phyloP scores from a whole-genome alignment of 2,888 invertebrate species.

The Ischnus inquisitorius region DNA sequence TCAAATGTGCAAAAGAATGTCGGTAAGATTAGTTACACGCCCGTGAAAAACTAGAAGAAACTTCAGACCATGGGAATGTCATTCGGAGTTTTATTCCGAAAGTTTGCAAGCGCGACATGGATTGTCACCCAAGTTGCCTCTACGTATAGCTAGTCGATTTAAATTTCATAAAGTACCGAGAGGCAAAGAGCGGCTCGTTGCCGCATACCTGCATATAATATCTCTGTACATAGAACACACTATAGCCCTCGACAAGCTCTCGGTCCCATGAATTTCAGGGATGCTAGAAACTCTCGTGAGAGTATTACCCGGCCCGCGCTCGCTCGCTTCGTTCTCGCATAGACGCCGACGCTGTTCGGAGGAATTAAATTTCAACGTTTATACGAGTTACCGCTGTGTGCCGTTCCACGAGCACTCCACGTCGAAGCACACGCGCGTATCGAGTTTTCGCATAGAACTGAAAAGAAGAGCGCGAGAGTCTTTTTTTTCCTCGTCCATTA shows the following conservation, averaged over 20 bases:
- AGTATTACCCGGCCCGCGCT: conserved; percentile 32
- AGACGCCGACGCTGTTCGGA: conserved; percentile 33
- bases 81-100: conserved; percentile 8
- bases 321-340: conserved; percentile 11
- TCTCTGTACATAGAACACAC: conserved; percentile 17
- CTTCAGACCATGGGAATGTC: not conserved
- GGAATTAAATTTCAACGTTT: conserved; percentile 64
- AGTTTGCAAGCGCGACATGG: conserved; percentile 41
- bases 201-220: conserved; percentile 1
- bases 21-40: no score
- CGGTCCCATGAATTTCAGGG: conserved; percentile 53
- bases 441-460: conserved; percentile 39
- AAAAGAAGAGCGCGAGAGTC: conserved; percentile 43
- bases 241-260: conserved; percentile 37
- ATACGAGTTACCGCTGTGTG: conserved; percentile 22
- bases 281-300: conserved; percentile 46
- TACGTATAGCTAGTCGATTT: conserved; percentile 51
- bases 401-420: conserved; percentile 13
- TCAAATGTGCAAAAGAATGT: no score
- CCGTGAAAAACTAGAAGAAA: not conserved
- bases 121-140: conserved; percentile 38
- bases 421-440: not conserved
- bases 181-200: conserved; percentile 7
- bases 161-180: conserved; percentile 60
- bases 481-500: conserved; percentile 63